phyloP scores from a whole-genome alignment of 2,888 invertebrate genomes.

The Electrophaes corylata region DNA sequence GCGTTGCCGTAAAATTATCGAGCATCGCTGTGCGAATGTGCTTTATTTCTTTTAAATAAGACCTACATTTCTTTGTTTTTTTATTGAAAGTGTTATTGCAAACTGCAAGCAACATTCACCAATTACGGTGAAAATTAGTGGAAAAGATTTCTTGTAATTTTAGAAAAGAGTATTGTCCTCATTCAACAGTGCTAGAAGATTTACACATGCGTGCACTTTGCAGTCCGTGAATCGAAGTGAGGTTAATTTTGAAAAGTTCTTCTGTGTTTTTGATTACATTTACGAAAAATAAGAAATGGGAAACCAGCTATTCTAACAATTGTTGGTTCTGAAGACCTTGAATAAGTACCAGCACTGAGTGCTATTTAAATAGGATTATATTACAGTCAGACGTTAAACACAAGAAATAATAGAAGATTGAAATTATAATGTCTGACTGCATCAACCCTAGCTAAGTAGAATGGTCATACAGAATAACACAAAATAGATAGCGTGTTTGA shows the following conservation, averaged over 20 bases:
- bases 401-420: background rate
- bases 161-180: conserved; percentile 43
- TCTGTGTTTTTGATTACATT: conserved; percentile 62
- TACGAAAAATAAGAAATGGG: conserved; percentile 7
- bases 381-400: conserved; percentile 1
- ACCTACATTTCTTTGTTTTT: conserved; percentile 41
- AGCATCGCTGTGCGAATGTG: conserved; percentile 75
- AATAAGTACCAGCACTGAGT: background rate
- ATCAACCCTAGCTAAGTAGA: background rate
- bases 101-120: conserved; percentile 77
- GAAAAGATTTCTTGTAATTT: conserved; percentile 44
- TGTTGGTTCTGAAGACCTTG: background rate
- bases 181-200: conserved; percentile 67
- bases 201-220: conserved; percentile 80
- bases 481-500: background rate
- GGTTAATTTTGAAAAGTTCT: conserved; percentile 65
- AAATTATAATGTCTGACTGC: background rate
- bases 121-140: conserved; percentile 73
- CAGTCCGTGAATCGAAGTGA: conserved; percentile 72
- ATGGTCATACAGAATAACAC: background rate
- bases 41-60: conserved; percentile 50
- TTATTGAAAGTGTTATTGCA: conserved; percentile 60
- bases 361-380: conserved; percentile 5
- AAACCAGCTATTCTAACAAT: background rate
- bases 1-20: conserved; percentile 70